These are phyloP conservation scores for Meloidogyne chitwoodi DNA, from an alignment of 1,140 invertebrate species.

Conservation along the genomic window DNA sequence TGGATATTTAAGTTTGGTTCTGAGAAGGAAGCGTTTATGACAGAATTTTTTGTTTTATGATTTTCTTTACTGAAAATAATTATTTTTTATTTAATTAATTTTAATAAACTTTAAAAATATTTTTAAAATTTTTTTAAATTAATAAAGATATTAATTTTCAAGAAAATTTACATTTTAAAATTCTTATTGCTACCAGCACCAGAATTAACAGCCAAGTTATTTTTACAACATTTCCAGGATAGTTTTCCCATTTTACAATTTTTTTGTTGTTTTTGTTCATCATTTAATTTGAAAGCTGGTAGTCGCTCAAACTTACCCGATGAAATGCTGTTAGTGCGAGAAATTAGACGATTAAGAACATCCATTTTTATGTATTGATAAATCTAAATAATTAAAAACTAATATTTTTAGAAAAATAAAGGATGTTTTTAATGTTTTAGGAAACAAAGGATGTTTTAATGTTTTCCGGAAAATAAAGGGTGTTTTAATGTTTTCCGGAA, in stretches of 20 bases:
- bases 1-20: background rate
- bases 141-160: no score
- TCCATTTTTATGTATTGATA: background rate
- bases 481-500: no score
- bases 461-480: no score
- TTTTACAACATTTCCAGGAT: background rate
- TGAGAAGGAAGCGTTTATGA: background rate
- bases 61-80: background rate
- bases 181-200: background rate
- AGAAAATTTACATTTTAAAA: background rate
- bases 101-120: no score
- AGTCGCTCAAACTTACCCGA: background rate
- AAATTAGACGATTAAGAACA: background rate
- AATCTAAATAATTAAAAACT: no score
- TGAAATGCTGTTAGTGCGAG: background rate
- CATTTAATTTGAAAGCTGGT: background rate
- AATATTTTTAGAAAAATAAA: no score
- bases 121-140: no score
- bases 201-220: background rate
- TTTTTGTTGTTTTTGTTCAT: background rate
- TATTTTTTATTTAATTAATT: no score
- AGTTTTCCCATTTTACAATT: background rate
- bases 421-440: no score
- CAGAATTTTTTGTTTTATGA: background rate
- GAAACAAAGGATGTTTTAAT: no score